Base-by-base conservation (phyloP, 2,797 vertebrate species). In the Petrocephalus sullivani region DNA sequence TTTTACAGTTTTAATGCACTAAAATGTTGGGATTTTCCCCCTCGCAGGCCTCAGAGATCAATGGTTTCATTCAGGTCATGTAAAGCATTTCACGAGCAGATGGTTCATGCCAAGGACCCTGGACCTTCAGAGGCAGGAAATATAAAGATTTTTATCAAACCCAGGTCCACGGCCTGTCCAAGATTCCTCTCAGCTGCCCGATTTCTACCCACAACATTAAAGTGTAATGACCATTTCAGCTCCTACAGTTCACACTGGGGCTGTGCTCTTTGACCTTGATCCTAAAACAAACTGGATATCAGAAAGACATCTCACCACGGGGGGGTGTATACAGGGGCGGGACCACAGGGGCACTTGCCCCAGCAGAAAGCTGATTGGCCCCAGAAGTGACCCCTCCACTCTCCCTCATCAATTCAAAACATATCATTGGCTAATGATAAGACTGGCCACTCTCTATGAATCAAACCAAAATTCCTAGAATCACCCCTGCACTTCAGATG, bases 1-100 rank as follows among this genome's bases (percentile, higher is more conserved):
- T 87, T 64, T 61, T 61, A 61, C 85, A 87, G 58, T 61, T 85
- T 53, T 85, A 61, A 85, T 85, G 57, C 60, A 49, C 46, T 54
- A 53, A 85, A 41, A 21, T 85, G 51, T 41, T 53, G 28, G 28
- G 87, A 3, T 19, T 71, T 49, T 16, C 23, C 14, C 9, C 71
- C 10, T 1, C 23, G 1, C 82, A 57, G 67, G 88, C 21, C 16
- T 19, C 33, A 2, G 28, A 75, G 82, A 71, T 71, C 49, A 21
- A 46, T 85, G 60, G 19, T 58, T 71, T 7, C 9, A 64, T 54
- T 84, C 41, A 85, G 46, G 19, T 78, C 33, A 51, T 10, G 19
- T n/a, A 81, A 41, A 64, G 57, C 7, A 49, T 2, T 81, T 21
- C 5, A 61, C n/a, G 21, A 7, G n/a, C n/a, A 14, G 19, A 82